phyloP scores from a whole-genome alignment of 1,140 invertebrate genomes.

The Planococcus citri region DNA sequence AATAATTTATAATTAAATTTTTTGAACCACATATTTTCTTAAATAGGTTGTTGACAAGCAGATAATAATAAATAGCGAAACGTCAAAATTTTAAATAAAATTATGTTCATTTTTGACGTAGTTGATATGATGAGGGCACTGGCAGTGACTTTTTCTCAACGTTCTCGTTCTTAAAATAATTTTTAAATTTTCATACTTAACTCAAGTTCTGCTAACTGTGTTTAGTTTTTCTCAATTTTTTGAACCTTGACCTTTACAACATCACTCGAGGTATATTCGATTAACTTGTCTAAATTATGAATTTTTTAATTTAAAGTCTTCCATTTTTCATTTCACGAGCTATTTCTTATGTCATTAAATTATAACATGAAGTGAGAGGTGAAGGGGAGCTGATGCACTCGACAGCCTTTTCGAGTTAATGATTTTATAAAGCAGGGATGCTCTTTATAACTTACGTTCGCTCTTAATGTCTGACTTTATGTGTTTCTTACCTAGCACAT shows the following conservation, averaged over 20 bases:
- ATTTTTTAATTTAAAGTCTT: neutral
- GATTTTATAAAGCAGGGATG: neutral
- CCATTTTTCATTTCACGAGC: neutral
- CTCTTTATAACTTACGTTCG: neutral
- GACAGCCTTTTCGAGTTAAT: neutral
- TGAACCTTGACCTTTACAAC: neutral
- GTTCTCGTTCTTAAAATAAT: too few relatives aligned
- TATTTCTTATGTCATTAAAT: constrained; percentile 1
- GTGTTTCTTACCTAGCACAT: neutral
- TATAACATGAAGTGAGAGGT: neutral
- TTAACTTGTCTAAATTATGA: neutral
- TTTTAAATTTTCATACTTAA: too few relatives aligned
- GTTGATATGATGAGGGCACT: too few relatives aligned
- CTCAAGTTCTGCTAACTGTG: too few relatives aligned
- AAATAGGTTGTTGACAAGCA: too few relatives aligned
- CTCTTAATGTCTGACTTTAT: neutral
- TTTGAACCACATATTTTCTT: too few relatives aligned
- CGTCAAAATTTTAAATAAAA: too few relatives aligned
- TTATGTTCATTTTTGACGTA: too few relatives aligned
- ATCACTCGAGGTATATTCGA: neutral
- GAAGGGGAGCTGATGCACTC: neutral
- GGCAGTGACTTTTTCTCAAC: too few relatives aligned
- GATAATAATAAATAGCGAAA: too few relatives aligned
- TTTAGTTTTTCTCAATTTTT: too few relatives aligned
- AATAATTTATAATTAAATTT: too few relatives aligned